Evolutionary conservation across 2,888 invertebrate genomes (phyloP).

Genomic region (Pristionchus japonicus): DNA sequence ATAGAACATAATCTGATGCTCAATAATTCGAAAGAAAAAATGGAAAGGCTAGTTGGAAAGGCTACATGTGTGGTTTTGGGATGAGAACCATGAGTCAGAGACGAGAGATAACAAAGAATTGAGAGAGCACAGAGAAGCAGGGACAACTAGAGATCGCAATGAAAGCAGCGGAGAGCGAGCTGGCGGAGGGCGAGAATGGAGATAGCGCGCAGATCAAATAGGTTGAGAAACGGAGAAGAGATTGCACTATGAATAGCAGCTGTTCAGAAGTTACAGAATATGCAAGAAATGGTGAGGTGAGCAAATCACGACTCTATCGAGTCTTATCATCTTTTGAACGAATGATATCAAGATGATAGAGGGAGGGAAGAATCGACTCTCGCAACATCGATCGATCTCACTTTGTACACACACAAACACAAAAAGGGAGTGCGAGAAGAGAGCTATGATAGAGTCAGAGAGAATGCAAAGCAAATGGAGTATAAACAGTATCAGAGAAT

Average conservation of each 20-base stretch:
- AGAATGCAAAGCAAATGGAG: background rate
- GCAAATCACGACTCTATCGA: background rate
- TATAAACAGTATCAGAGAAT: too few relatives aligned
- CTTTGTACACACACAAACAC: background rate
- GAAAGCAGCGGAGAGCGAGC: background rate
- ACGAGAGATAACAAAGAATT: background rate
- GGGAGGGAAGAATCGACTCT: slow-evolving; percentile 9
- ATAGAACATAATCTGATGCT: too few relatives aligned
- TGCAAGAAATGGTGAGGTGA: too few relatives aligned
- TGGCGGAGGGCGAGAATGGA: background rate
- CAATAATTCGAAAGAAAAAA: too few relatives aligned
- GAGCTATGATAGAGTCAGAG: background rate
- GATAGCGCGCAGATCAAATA: background rate
- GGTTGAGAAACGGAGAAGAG: too few relatives aligned
- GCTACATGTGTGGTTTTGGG: background rate
- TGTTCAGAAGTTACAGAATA: too few relatives aligned
- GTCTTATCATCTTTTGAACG: background rate
- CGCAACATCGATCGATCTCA: slow-evolving; percentile 21
- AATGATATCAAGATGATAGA: too few relatives aligned
- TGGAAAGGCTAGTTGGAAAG: too few relatives aligned
- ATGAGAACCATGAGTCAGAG: slow-evolving; percentile 7
- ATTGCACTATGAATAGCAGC: too few relatives aligned
- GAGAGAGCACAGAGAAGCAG: background rate
- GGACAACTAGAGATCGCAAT: background rate
- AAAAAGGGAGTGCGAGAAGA: background rate